Evolutionary conservation across 2,888 invertebrate genomes (phyloP), one percentile per base, ranked within the genome.

Genomic region (Nomada flava): DNA sequence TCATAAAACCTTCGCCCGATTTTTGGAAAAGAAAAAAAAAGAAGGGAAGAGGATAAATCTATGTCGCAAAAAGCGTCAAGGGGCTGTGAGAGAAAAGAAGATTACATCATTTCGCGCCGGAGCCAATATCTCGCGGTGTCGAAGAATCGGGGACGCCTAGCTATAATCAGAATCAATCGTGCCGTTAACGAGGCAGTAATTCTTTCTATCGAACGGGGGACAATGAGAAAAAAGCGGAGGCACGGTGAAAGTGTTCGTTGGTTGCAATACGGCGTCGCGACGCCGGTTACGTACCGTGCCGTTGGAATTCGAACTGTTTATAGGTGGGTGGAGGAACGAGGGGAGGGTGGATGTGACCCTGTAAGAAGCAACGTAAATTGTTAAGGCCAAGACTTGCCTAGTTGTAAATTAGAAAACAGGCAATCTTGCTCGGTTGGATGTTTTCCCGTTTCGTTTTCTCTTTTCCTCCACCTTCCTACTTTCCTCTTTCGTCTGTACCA

Each of bases 401-500:
- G 93, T 92, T 93, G 92, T 93, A 93, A 93, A 93, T 93, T 93
- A 93, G 92, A 87, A 91, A 93, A 89, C 91, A 93, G 91, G 93
- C 93, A 93, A 93, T 93, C 92, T 93, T 92, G 89, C 90, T 60
- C 55, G 80, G 65, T 63, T 83, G 62, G 75, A 72, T 74, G 71
- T 80, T 80, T 75, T 57, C 78, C 62, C 55, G 68, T 76, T 79
- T 75, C 78, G 74, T 65, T 64, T 59, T 71, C 60, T 20, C 50
- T 53, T 47, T 60, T 13, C 26, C 36, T 44, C 36, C 64, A 74
- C 55, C 65, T n/a, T 57, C 57, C 15, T 36, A 3, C 2, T 11
- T 50, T 26, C n/a, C 29, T 15, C 53, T 29, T 52, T 36, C 64
- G 2, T 36, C 23, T 7, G 18, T 18, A n/a, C n/a, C 18, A 9